Base-by-base conservation (phyloP, 1,140 invertebrate genomes). In the Dinoponera quadriceps region DNA sequence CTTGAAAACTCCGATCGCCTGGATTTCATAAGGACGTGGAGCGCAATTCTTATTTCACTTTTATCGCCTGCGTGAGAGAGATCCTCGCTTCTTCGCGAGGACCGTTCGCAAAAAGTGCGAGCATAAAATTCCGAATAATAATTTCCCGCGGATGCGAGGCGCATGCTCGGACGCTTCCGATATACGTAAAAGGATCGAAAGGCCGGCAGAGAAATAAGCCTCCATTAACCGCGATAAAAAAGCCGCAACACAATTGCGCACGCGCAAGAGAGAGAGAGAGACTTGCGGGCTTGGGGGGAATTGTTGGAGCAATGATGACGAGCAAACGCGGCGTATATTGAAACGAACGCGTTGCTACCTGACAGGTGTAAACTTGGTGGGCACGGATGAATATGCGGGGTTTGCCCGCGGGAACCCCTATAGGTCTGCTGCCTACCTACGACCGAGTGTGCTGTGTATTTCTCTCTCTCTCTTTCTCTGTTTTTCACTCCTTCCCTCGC, bases 301-400 rank as follows among this genome's bases (percentile, higher is more conserved):
- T 54, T 54, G 48, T 54, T 25, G 54, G 7, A 69, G 33, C 59
- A 73, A 54, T n/a, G n/a, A 77, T 25, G n/a, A 68, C 16, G 16
- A 29, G 38, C n/a, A 22, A 51, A 68, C n/a, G 48, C n/a, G 51
- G 78, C 29, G 18, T 51, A 11, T 63, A 59, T 27, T 51, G 71
- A 60, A 63, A 83, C 48, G 55, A 80, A 65, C 27, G 20, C 73
- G 62, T 73, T 83, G 65, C 22, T 69, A 44, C 33, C 33, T 25
- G 66, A 55, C 86, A 80, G 73, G 82, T 88, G 85, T 84, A 87
- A 88, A 88, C 73, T 69, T 69, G 68, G 68, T 87, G 68, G 82
- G 78, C 69, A 66, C 54, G 82, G n/a, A 80, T 88, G 86, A 88
- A 88, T 87, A 88, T 84, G 82, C 82, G 68, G 66, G 22, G 57